These are phyloP conservation scores for Allenopithecus nigroviridis DNA, from an alignment of 2,797 vertebrate genomes.

Conservation along the genomic window DNA sequence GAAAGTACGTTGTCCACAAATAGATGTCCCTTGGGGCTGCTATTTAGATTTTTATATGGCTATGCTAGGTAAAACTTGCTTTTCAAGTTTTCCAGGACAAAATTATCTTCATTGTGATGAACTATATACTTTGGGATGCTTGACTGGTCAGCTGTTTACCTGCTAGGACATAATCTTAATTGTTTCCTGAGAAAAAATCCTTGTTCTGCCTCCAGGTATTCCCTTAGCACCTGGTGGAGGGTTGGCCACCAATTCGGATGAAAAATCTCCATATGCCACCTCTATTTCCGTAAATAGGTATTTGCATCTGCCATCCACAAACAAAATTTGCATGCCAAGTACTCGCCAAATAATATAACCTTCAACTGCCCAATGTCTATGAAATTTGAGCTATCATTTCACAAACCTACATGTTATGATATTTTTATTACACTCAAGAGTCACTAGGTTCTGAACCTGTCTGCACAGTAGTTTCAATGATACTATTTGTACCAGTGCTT, in stretches of 20 bases:
- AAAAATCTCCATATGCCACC: conserved; percentile 66
- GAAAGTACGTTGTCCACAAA: not conserved
- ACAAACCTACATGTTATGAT: not conserved
- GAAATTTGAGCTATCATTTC: not conserved
- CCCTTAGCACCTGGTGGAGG: not conserved
- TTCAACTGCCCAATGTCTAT: not conserved
- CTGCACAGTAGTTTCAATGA: not conserved
- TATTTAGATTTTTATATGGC: not conserved
- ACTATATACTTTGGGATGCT: not conserved
- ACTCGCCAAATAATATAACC: not conserved
- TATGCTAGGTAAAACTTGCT: not conserved
- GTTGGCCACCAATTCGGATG: conserved; percentile 53
- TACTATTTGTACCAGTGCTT: not conserved
- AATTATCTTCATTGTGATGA: not conserved
- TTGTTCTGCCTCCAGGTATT: conserved; percentile 31
- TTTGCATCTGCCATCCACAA: conserved; percentile 43
- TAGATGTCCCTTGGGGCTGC: not conserved
- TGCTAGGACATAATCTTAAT: not conserved
- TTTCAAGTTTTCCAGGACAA: not conserved
- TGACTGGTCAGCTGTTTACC: not conserved
- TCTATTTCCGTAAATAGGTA: conserved; percentile 48
- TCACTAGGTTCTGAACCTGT: not conserved
- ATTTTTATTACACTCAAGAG: not conserved
- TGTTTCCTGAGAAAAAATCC: conserved; percentile 8
- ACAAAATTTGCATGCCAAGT: not conserved